A percentile compares a stretch with the other conserved stretches of the same genome.
phyloP scores from a whole-genome alignment of 2,888 invertebrate species.

The Cosmopolites sordidus region DNA sequence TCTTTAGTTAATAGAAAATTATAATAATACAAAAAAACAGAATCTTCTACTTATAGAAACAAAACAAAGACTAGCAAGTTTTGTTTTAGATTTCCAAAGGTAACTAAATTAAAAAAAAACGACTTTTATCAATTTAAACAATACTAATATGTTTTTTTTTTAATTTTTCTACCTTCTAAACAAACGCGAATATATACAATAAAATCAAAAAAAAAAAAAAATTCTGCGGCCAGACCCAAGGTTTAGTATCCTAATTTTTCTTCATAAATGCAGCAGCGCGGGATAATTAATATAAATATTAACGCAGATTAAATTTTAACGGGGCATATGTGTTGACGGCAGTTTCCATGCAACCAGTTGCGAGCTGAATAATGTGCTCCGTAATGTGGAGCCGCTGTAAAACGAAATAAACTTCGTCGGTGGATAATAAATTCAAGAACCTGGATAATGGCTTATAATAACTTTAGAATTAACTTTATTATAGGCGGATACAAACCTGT shows the following conservation, averaged over 20 bases:
- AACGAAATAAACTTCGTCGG: slow-evolving; percentile 13
- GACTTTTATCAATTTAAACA: no score
- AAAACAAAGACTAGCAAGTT: no score
- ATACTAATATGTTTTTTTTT: no score
- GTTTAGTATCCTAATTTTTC: slow-evolving; percentile 10
- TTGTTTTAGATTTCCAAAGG: no score
- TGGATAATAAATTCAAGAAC: slow-evolving; percentile 8
- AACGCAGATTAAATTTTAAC: slow-evolving; percentile 18
- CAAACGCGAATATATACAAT: no score
- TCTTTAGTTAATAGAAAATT: no score
- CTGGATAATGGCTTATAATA: slow-evolving; percentile 9
- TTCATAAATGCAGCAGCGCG: slow-evolving; percentile 6
- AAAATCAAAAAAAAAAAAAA: no score
- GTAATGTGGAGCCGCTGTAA: slow-evolving; percentile 5
- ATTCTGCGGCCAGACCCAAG: not conserved
- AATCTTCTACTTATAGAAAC: no score
- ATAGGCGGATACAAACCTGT: not conserved
- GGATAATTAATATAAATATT: slow-evolving; percentile 18
- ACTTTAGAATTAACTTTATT: slow-evolving; percentile 7
- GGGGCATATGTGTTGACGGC: slow-evolving; percentile 17
- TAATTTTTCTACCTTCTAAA: no score
- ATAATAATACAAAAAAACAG: no score
- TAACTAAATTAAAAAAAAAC: no score
- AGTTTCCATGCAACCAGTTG: slow-evolving; percentile 20
- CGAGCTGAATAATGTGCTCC: slow-evolving; percentile 9